A percentile compares a stretch with the other conserved stretches of the same genome.
These are phyloP conservation scores for Lasioglossum lativentre DNA, from an alignment of 2,888 invertebrate genomes.

Conservation along the genomic window DNA sequence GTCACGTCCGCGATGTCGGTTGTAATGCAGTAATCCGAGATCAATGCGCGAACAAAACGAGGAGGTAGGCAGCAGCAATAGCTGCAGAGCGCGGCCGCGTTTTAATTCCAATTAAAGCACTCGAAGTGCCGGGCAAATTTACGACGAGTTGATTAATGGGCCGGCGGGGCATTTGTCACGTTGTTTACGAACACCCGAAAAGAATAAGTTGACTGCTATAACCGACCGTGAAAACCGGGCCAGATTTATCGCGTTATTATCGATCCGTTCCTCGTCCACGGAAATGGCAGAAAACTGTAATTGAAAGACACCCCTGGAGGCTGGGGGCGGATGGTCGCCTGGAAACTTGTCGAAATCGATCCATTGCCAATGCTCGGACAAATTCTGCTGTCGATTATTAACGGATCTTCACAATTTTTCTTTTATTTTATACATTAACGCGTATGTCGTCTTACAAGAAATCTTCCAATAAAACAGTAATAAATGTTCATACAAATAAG, in stretches of 20 bases:
- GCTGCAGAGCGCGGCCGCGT: slow-evolving; percentile 14
- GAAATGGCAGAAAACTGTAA: slow-evolving; percentile 65
- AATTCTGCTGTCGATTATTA: neutral
- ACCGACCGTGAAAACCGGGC: slow-evolving; percentile 66
- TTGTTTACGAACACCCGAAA: slow-evolving; percentile 68
- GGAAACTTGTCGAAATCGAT: slow-evolving; percentile 5
- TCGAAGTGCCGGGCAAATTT: slow-evolving; percentile 57
- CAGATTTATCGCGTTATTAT: slow-evolving; percentile 70
- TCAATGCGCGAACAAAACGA: slow-evolving; percentile 27
- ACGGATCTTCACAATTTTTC: neutral
- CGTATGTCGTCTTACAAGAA: no score
- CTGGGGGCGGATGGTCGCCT: slow-evolving; percentile 23
- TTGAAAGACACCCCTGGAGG: slow-evolving; percentile 69
- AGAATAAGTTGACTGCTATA: slow-evolving; percentile 69
- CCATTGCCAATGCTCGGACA: neutral
- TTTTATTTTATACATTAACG: neutral
- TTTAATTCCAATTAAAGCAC: slow-evolving; percentile 57
- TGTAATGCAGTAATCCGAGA: slow-evolving; percentile 34
- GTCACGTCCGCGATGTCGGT: slow-evolving; percentile 7
- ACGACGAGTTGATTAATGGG: slow-evolving; percentile 63
- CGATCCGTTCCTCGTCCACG: slow-evolving; percentile 55
- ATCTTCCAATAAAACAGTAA: no score
- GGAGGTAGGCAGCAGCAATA: neutral
- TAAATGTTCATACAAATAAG: no score
- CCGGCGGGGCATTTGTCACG: slow-evolving; percentile 66